Evolutionary conservation across 1,140 invertebrate genomes (phyloP), one percentile per base, ranked within the genome.

Genomic region (Rhyacophila brunnea): DNA sequence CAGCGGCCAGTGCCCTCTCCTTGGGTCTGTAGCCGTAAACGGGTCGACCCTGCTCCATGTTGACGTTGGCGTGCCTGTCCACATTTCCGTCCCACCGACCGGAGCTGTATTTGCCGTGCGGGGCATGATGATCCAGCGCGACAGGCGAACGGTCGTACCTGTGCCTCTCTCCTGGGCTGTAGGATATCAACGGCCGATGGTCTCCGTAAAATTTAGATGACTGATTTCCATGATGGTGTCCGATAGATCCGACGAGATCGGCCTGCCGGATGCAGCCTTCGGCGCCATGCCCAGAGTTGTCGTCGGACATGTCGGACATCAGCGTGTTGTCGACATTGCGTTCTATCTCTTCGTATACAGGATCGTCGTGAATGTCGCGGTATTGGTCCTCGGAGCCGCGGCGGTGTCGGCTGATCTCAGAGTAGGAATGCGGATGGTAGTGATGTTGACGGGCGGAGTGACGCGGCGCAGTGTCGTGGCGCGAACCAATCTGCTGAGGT

Each of bases 341-440:
- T 65, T 91, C 89, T 42, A 91, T 91, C 67, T 91, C 89, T 70
- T 91, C 90, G 69, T 91, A 91, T 1, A 91, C 89, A 0, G 89
- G 89, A 67, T 91, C 89, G 65, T 88, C 87, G 60, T 85, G 82
- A 50, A 78, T 75, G 11, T 74, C 73, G 32, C 75, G 63, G 54
- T 75, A 78, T 44, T 79, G 74, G 20, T 71, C 69, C 18, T 78
- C 79, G 0, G 74, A 74, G 3, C 73, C 77, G 13, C 76, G 73
- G 44, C 81, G 51, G 40, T 74, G 72, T 14, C 75, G 75, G 28
- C 79, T 74, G 15, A 85, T 85, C 68, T 85, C 84, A 0, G 81
- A 82, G 67, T 85, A 85, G 48, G 71, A 70, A 6, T 73, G 73
- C 13, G 75, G 73, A 35, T 76, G 73, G 28, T 76, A 73, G 28